Base-by-base conservation (phyloP, 2,888 invertebrate species). In the Pardosa pseudoannulata region DNA sequence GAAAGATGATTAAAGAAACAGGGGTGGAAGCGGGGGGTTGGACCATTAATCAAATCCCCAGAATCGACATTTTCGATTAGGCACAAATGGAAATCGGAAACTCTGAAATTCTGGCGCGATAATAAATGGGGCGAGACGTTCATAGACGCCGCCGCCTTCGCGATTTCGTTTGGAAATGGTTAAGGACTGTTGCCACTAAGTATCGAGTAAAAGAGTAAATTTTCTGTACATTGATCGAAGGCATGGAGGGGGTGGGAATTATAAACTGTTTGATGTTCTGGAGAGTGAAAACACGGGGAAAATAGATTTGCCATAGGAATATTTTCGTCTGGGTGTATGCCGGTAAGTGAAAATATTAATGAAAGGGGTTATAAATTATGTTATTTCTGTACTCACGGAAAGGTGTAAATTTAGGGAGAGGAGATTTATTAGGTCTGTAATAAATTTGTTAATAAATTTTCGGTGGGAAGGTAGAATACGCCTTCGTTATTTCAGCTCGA, bases 61-160 rank as follows among this genome's bases (percentile, higher is more conserved):
- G 46, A 74, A 79, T 79, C 79, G 79, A 79, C 79, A 79, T 70
- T 71, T 79, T 79, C 79, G 71, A 79, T 79, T 79, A 62, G 32
- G 62, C 70, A 70, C 41, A 70, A 70, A 70, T 64, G 39, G 79
- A 79, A 79, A 71, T 71, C 36, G 71, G 41, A 64, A 62, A 64
- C 79, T 41, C 5, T 13, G 31, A 32, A 78, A 70, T 56, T 78
- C 32, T 50, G 16, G 56, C 71, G 29, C 19, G 9, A 16, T 70
- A 56, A 78, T 78, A 78, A 78, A 78, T 78, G 70, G 68, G 5
- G 32, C 32, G 19, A 19, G 32, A 16, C n/a, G 67, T 19, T 67
- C n/a, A 32, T 32, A 32, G 32, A 67, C n/a, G 32, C 32, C 23
- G n/a, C 65, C 67, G n/a, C 65, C 67, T n/a, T 16, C 16, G 56